These are phyloP conservation scores for Phalacrocorax pelagicus DNA, from an alignment of 2,113 vertebrate species.

Conservation along the genomic window DNA sequence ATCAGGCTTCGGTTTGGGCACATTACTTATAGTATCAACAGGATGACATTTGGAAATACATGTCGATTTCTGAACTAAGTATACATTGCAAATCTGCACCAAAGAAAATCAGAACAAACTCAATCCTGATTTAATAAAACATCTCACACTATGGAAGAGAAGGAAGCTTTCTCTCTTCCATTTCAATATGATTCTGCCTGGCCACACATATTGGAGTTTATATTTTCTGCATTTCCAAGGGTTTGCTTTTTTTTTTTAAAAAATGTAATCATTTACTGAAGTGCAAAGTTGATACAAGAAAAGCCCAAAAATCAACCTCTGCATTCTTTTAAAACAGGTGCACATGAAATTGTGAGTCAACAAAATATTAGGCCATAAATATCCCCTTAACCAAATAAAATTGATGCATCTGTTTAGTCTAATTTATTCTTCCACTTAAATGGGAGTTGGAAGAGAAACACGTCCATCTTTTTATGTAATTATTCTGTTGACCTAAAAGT, in stretches of 20 bases:
- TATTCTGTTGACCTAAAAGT: constrained; percentile 16
- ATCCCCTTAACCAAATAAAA: background rate
- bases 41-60: background rate
- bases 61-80: background rate
- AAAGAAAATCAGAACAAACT: background rate
- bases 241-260: background rate
- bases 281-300: background rate
- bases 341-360: background rate
- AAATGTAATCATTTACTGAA: background rate
- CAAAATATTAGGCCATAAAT: background rate
- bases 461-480: background rate
- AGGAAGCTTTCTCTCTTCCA: background rate
- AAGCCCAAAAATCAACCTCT: background rate
- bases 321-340: background rate
- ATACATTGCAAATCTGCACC: background rate
- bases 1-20: background rate
- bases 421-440: constrained; percentile 16
- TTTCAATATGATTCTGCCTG: background rate
- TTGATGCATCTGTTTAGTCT: background rate
- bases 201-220: background rate
- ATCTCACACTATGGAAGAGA: background rate
- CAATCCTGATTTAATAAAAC: background rate
- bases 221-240: background rate
- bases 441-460: background rate
- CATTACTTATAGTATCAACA: background rate